phyloP scores from a whole-genome alignment of 2,113 vertebrate species.

The Orthonyx spaldingii region DNA sequence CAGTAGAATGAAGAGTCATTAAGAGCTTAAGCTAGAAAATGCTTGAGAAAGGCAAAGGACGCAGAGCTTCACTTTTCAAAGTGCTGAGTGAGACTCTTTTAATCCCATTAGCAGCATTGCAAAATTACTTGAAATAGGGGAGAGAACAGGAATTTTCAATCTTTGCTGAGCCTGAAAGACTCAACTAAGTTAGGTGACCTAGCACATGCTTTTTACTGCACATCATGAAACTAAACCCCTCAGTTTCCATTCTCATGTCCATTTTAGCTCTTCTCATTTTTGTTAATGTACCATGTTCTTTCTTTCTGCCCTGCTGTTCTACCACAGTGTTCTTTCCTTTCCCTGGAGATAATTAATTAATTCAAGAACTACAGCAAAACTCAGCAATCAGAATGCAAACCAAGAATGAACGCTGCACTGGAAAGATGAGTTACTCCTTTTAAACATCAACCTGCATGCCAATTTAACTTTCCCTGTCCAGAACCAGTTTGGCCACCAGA shows the following conservation, averaged over 20 bases:
- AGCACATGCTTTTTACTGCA: neutral
- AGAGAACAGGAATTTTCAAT: neutral
- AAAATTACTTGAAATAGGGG: neutral
- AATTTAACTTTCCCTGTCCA: neutral
- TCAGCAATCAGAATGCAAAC: neutral
- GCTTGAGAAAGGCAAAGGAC: neutral
- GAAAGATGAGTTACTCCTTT: neutral
- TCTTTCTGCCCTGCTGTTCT: neutral
- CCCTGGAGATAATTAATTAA: neutral
- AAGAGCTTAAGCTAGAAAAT: neutral
- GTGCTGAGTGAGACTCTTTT: neutral
- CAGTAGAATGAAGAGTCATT: neutral
- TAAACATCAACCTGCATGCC: neutral
- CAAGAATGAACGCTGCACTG: neutral
- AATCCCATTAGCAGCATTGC: neutral
- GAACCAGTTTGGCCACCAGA: neutral
- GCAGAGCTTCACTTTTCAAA: neutral
- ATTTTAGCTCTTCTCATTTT: neutral
- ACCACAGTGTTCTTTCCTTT: neutral
- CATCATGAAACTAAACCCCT: neutral
- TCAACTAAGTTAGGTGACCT: neutral
- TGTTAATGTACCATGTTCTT: neutral
- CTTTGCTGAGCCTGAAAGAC: neutral
- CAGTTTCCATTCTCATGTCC: neutral
- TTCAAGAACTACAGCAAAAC: neutral